Percentiles rank a stretch among this genome's conserved stretches.
Evolutionary conservation across 2,797 vertebrate genomes (phyloP).

Genomic region (Smutsia gigantea): DNA sequence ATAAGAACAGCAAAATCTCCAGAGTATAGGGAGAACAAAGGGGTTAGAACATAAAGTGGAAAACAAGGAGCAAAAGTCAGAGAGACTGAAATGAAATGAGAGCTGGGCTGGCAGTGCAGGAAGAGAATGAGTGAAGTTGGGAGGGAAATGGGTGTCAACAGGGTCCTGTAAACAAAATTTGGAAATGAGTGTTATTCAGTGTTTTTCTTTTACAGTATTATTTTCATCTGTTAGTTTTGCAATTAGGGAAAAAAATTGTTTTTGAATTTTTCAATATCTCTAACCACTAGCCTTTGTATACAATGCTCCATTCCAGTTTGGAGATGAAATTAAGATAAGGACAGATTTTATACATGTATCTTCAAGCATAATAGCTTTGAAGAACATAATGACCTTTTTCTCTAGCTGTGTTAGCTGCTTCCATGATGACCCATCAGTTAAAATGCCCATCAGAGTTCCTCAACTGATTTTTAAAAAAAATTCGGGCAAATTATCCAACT

Average conservation of each 20-base stretch:
- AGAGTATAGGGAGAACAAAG: not conserved
- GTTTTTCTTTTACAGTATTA: not conserved
- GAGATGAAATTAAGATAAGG: not conserved
- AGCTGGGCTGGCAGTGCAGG: not conserved
- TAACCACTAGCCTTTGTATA: not conserved
- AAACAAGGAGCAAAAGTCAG: not conserved
- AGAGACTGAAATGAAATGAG: not conserved
- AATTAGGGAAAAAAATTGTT: not conserved
- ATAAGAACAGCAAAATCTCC: not conserved
- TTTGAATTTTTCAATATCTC: not conserved
- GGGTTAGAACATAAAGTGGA: not conserved
- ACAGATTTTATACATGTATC: not conserved
- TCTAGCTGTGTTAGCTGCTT: not conserved
- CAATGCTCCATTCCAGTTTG: not conserved
- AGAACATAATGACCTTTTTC: not conserved
- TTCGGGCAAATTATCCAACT: not conserved
- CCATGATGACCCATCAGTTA: not conserved
- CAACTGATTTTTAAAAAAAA: not conserved
- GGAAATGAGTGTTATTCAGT: not conserved
- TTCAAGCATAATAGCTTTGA: not conserved
- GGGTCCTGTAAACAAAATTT: not conserved
- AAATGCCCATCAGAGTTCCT: not conserved
- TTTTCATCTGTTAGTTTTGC: not conserved
- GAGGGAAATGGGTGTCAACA: not conserved
- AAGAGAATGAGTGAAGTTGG: not conserved